These are phyloP conservation scores for Metopia argyrocephala DNA, from an alignment of 2,888 invertebrate species.

Conservation along the genomic window DNA sequence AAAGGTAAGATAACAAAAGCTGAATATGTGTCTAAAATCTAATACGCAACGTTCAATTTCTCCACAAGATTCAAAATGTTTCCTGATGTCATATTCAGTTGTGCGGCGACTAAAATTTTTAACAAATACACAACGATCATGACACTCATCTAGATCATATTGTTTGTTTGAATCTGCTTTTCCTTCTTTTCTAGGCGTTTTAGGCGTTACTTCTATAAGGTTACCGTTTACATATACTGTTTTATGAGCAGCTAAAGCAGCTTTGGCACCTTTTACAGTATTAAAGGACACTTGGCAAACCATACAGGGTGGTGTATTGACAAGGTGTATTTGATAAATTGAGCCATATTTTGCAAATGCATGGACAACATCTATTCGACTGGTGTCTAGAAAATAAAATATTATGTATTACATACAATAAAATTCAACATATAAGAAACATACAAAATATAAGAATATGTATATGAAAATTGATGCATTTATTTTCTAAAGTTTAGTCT, in stretches of 20 bases:
- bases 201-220: slow-evolving; percentile 21
- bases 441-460: no score
- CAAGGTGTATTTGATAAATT: slow-evolving; percentile 63
- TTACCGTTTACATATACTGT: slow-evolving; percentile 34
- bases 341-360: slow-evolving; percentile 71
- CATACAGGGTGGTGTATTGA: slow-evolving; percentile 38
- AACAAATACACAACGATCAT: slow-evolving; percentile 64
- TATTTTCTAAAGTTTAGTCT: no score
- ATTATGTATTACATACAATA: background rate
- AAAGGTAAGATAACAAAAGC: slow-evolving; percentile 68
- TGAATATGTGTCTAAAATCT: background rate
- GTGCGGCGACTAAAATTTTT: slow-evolving; percentile 58
- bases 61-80: slow-evolving; percentile 69
- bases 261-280: slow-evolving; percentile 65
- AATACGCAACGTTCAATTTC: slow-evolving; percentile 60
- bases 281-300: slow-evolving; percentile 66
- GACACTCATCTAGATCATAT: slow-evolving; percentile 32
- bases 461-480: no score
- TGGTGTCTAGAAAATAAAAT: slow-evolving; percentile 64
- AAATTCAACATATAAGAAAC: background rate
- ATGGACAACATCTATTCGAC: slow-evolving; percentile 67
- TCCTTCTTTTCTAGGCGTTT: background rate
- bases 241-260: slow-evolving; percentile 67
- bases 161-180: background rate
- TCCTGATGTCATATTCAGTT: slow-evolving; percentile 62